Conservation (phyloP, 1,140 invertebrate genomes). For the Magallana ariakensis region DNA sequence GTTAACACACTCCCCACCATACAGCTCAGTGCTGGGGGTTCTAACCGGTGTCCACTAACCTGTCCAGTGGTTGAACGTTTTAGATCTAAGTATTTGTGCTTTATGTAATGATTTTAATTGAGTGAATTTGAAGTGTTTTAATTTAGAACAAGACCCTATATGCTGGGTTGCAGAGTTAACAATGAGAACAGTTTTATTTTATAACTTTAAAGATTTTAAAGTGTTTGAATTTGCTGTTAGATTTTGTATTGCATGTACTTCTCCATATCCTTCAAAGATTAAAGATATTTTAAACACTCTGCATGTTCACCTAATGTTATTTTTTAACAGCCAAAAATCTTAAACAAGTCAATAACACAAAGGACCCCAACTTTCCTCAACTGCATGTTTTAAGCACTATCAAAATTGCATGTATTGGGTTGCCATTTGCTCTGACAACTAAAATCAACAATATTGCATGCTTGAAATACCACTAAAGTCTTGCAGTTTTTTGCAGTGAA, state of each 20-base stretch:
- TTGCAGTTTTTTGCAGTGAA: background rate
- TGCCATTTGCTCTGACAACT: background rate
- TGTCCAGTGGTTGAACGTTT: background rate
- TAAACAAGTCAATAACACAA: too few species aligned
- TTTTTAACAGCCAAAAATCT: background rate
- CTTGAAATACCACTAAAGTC: background rate
- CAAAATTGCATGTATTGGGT: background rate
- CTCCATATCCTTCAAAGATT: background rate
- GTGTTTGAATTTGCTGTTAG: background rate
- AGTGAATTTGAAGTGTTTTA: constrained; percentile 13
- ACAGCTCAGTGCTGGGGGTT: background rate
- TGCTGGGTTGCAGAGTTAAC: constrained; percentile 14
- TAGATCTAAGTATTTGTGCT: background rate
- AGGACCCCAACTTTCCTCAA: background rate
- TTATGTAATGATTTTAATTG: background rate
- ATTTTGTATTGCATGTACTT: background rate
- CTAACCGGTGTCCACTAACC: background rate
- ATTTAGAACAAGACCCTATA: constrained; percentile 1
- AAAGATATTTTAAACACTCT: background rate
- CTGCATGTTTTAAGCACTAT: background rate
- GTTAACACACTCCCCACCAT: background rate
- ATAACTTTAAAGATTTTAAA: background rate
- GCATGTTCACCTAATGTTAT: background rate
- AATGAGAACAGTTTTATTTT: background rate
- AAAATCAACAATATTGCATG: constrained; percentile 28